Evolutionary conservation across 2,888 invertebrate genomes (phyloP).

Genomic region (Habroteleia sp.): DNA sequence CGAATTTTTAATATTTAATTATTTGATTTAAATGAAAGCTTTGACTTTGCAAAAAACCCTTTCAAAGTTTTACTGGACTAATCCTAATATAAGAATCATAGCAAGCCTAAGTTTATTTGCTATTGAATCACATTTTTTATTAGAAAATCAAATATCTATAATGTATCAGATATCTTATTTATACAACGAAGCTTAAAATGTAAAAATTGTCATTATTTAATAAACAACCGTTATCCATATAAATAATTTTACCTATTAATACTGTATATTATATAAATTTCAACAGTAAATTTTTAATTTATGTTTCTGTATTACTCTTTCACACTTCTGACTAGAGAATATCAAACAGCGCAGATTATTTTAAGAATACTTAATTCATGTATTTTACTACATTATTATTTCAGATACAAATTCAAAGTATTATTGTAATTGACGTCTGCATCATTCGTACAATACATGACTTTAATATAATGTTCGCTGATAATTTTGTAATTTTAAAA

Average conservation of each 20-base stretch:
- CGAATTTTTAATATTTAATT: constrained; percentile 2
- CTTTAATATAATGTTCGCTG: too few species aligned
- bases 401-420: too few species aligned
- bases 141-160: constrained; percentile 30
- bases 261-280: constrained; percentile 46
- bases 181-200: constrained; percentile 37
- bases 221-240: constrained; percentile 34
- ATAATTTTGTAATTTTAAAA: too few species aligned
- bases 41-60: constrained; percentile 14
- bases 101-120: constrained; percentile 26
- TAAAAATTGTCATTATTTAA: constrained; percentile 24
- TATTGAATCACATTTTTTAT: constrained; percentile 46
- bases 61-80: constrained; percentile 34
- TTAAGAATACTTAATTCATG: constrained; percentile 25
- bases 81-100: constrained; percentile 51
- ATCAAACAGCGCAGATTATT: constrained; percentile 49
- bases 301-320: constrained; percentile 32
- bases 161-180: constrained; percentile 27
- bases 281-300: constrained; percentile 36
- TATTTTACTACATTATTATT: too few species aligned
- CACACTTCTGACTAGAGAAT: constrained; percentile 59
- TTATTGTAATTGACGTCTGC: too few species aligned
- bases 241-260: constrained; percentile 50
- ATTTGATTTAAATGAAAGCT: constrained; percentile 27
- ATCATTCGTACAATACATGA: too few species aligned